These are phyloP conservation scores for Corythaeola cristata DNA, from an alignment of 2,113 vertebrate genomes.

Conservation along the genomic window DNA sequence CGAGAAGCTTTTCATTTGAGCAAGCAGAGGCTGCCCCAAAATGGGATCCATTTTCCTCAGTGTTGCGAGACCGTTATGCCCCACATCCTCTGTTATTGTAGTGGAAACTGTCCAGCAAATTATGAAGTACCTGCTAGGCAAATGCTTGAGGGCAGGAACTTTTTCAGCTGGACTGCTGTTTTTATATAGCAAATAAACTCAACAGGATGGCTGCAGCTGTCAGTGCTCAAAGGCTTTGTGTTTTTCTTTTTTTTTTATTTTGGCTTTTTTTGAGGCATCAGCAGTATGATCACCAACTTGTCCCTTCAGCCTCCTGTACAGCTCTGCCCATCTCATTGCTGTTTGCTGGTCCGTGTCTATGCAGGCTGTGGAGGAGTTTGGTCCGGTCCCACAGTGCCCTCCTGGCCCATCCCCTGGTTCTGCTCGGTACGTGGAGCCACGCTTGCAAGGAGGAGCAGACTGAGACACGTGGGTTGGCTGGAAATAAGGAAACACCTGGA, in stretches of 20 bases:
- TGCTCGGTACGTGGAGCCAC: rapidly evolving
- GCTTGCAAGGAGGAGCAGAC: background rate
- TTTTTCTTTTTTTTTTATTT: background rate
- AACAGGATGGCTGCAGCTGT: background rate
- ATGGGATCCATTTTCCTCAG: background rate
- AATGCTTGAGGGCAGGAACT: background rate
- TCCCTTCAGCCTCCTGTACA: background rate
- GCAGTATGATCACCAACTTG: background rate
- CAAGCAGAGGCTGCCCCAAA: background rate
- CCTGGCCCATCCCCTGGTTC: background rate
- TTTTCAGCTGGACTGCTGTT: background rate
- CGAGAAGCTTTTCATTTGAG: background rate
- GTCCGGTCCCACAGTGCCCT: background rate
- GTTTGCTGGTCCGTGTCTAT: background rate
- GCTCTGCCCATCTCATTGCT: background rate
- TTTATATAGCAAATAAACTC: background rate
- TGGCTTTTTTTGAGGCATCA: background rate
- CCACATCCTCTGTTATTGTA: background rate
- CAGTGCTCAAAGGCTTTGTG: background rate
- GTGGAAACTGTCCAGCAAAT: background rate
- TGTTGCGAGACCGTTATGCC: background rate
- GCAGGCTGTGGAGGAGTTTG: background rate
- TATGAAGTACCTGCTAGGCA: background rate
- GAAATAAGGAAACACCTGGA: background rate
- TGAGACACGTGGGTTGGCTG: background rate